Base-by-base conservation (phyloP, 2,888 invertebrate species). In the Labia minor region DNA sequence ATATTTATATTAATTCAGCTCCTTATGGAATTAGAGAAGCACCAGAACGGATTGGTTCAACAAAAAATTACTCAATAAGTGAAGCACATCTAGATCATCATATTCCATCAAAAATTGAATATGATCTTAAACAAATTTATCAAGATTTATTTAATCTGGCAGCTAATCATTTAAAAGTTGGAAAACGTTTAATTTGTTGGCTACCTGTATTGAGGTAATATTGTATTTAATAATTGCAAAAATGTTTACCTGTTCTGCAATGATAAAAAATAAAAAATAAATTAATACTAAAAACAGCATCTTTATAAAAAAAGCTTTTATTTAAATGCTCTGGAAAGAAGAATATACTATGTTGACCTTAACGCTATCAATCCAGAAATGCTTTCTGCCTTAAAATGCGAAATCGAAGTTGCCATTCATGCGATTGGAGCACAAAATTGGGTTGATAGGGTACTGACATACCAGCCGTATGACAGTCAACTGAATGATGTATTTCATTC, bases 1-100 rank as follows among this genome's bases (percentile, higher is more conserved):
- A 49, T 8, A 8, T 4, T 2, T 21, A 20, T 8, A 33, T 67
- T 16, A 68, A 37, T 71, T 1, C 75, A 96, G 97, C 98, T 19
- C 99, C 99, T 0, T 99, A 99, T 80, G 99, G 99, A 26, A 93
- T 99, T 21, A 81, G 99, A 69, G 99, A 99, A 80, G 85, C 95
- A 0, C 91, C 92, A 0, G 92, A 92, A 78, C 88, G 87, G 76
- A 85, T 95, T 62, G 95, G 92, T 21, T 74, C 75, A 3, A 72
- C 69, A 65, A 75, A 71, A 61, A 82, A 84, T 73, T 86, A 83
- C 72, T 81, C 81, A 1, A 82, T 90, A 11, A 82, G 83, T 4
- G 85, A 86, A 21, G 82, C 86, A 70, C 86, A 87, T 74, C 75
- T 84, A 37, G 78, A 81, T 10, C 84, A 84, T 37, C 93, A 93